Evolutionary conservation across 2,113 vertebrate genomes (phyloP), one percentile per base, ranked within the genome.

Genomic region (Oophaga pumilio): DNA sequence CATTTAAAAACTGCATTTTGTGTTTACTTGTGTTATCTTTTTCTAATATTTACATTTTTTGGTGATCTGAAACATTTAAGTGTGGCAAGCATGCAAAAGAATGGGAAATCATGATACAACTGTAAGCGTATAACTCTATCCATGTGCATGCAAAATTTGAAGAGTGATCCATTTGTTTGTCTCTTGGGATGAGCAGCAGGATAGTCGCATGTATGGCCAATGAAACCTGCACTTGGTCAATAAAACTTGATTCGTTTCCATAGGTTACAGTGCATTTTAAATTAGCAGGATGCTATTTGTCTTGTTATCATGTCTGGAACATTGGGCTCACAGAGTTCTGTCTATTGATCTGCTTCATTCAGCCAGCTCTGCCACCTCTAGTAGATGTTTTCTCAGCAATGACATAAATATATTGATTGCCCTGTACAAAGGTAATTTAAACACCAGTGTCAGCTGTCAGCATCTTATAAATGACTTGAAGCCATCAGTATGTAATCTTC

Each of bases 391-490:
- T 76, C 71, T 43, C 12, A 59, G 26, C 33, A 62, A 59, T 76
- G 9, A 76, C 71, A 76, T 60, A 62, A 76, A 85, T 76, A 76
- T 85, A 85, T 85, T 49, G 84, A 76, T 85, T 76, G 60, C 17
- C 59, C 57, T 76, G 20, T 33, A 85, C n/a, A 24, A 85, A 74
- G 53, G 22, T 5, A 69, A 83, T 43, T 33, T 17, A 14, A 82
- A 52, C 22, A 66, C 20, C 12, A 52, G 13, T 0, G 6, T 26
- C 62, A 53, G 62, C 49, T 43, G 78, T 11, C 78, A 52, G 43
- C 43, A 12, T 15, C 15, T 26, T 71, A 66, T 33, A 84, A 26
- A 33, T 24, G 17, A n/a, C 52, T 52, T 28, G 28, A 33, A 57
- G 33, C 66, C 59, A 24, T 33, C 26, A 73, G 26, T 14, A 43